Base-by-base conservation (phyloP, 1,140 invertebrate species). In the Solenopsis invicta region DNA sequence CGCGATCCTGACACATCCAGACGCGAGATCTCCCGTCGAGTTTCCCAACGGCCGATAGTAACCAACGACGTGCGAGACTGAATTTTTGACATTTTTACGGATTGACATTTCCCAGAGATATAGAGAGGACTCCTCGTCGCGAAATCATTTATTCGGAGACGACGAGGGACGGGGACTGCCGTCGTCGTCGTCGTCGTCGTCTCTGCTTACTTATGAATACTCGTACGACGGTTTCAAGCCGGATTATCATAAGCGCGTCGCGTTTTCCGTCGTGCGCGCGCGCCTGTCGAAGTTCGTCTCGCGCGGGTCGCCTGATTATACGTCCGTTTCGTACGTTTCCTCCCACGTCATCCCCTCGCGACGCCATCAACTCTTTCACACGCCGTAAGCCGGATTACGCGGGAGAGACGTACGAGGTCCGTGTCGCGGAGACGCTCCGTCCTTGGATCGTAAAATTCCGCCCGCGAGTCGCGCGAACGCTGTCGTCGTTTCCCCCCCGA, bases 381-480 rank as follows among this genome's bases (percentile, higher is more conserved):
- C 50, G 13, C 24, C 13, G 45, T 80, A 80, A 80, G 61, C 61
- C 61, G 61, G 76, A 80, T 80, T 80, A 80, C 24, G n/a, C 12
- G n/a, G 12, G 76, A 80, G 45, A 80, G 62, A 80, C 29, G 24
- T 78, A 80, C 34, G 62, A 78, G 62, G 76, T 52, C 29, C 59
- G 13, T 64, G 59, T 78, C 75, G 75, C 29, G 61, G n/a, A 52
- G 41, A 41, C 16, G 48, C 66, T 66, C 48, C 29, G 8, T 80
- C 76, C 37, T 67, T 45, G 34, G 12, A 2, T 80, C 41, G 29
- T 64, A 64, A 67, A 80, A 45, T 18, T 41, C 66, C 10, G n/a
- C 12, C 48, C n/a, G 24, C 37, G 34, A 5, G 34, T n/a, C 48
- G 21, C 21, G 18, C 48, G 13, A 69, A 12, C 21, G 16, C 21